Percentiles rank a stretch among this genome's conserved stretches.
These are phyloP conservation scores for Leucophenga varia DNA, from an alignment of 1,140 invertebrate genomes.

Conservation along the genomic window DNA sequence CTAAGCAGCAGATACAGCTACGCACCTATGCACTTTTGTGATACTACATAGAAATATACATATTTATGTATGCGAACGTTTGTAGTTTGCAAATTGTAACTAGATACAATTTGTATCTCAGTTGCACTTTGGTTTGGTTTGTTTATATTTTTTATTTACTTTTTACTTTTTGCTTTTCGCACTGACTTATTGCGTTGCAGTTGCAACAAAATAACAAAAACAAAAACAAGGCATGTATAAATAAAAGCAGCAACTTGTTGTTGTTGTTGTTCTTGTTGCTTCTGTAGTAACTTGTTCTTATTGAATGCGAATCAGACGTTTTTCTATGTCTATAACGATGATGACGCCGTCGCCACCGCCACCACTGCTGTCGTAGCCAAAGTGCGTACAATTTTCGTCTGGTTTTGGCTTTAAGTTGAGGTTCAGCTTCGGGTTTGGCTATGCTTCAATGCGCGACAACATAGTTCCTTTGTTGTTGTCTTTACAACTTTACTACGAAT, in stretches of 20 bases:
- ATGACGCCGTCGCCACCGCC: constrained; percentile 14
- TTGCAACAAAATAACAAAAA: neutral
- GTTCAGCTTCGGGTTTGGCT: neutral
- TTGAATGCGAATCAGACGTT: constrained; percentile 14
- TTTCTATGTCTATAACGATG: constrained; percentile 41
- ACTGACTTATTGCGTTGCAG: constrained; percentile 10
- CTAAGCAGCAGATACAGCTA: no score
- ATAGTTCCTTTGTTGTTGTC: constrained; percentile 32
- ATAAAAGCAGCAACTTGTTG: constrained; percentile 32
- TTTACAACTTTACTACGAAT: constrained; percentile 44
- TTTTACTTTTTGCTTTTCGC: no score
- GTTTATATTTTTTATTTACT: no score
- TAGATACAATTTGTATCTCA: constrained; percentile 51
- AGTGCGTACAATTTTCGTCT: no score
- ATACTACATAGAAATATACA: no score
- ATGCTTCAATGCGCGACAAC: constrained; percentile 18
- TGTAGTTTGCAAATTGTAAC: constrained; percentile 54
- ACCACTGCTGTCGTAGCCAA: constrained; percentile 7
- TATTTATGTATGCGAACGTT: constrained; percentile 21
- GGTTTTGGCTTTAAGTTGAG: no score
- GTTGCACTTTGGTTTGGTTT: constrained; percentile 40
- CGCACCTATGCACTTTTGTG: no score
- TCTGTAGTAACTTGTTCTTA: no score
- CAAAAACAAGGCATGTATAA: no score
- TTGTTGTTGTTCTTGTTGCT: constrained; percentile 28